Conservation (phyloP, 2,797 vertebrate species). For the Sebastes trivittatus region DNA sequence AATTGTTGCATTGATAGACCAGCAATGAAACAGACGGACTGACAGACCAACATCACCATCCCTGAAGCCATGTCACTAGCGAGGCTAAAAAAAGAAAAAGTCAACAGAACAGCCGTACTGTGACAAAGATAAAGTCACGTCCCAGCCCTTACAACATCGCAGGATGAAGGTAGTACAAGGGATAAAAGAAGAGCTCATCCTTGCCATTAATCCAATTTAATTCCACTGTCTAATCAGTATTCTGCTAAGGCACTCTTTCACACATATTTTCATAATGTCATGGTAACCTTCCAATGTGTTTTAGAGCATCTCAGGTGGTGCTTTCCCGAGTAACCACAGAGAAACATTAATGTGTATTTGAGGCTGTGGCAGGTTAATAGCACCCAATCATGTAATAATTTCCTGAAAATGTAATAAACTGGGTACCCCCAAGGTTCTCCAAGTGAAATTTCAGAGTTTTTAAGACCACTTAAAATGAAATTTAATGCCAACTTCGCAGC, state of each 20-base stretch:
- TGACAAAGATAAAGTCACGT: slow-evolving; percentile 32
- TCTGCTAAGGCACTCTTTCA: slow-evolving; percentile 18
- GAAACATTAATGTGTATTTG: too few relatives aligned
- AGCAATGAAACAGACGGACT: slow-evolving; percentile 15
- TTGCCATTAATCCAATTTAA: slow-evolving; percentile 62
- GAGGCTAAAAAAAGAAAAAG: neutral
- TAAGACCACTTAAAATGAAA: too few relatives aligned
- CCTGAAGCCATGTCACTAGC: slow-evolving; percentile 11
- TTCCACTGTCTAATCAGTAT: slow-evolving; percentile 63
- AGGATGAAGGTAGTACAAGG: slow-evolving; percentile 27
- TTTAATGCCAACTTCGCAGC: too few relatives aligned
- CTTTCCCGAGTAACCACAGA: slow-evolving; percentile 8
- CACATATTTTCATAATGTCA: slow-evolving; percentile 39
- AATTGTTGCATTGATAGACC: neutral
- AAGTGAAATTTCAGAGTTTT: too few relatives aligned
- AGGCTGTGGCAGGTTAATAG: too few relatives aligned
- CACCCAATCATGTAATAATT: too few relatives aligned
- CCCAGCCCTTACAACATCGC: slow-evolving; percentile 13
- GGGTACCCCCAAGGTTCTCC: too few relatives aligned
- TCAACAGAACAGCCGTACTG: neutral
- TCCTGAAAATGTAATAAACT: neutral
- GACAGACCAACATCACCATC: neutral
- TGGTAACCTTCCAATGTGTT: slow-evolving; percentile 31
- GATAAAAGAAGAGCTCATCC: slow-evolving; percentile 58
- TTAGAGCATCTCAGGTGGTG: slow-evolving; percentile 19